phyloP scores from a whole-genome alignment of 2,888 invertebrate genomes.

The Rotaria socialis region DNA sequence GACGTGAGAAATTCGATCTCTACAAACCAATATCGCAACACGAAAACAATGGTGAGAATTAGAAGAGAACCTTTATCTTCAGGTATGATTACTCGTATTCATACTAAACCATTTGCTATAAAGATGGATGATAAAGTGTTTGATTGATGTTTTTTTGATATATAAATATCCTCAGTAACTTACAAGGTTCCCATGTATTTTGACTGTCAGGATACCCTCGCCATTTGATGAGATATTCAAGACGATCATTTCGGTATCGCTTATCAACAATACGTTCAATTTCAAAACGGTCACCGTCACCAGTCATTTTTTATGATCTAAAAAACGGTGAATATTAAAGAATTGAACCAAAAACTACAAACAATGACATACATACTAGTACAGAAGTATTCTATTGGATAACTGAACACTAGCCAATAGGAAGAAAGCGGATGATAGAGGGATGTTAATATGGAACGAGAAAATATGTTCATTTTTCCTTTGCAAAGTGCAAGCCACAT shows the following conservation, averaged over 20 bases:
- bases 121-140: too few relatives aligned
- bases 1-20: too few relatives aligned
- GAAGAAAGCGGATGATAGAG: not conserved
- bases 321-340: not conserved
- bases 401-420: not conserved
- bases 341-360: not conserved
- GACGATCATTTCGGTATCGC: not conserved
- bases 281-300: not conserved
- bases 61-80: too few relatives aligned
- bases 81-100: too few relatives aligned
- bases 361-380: not conserved
- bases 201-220: conserved; percentile 16
- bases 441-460: not conserved
- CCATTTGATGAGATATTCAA: conserved; percentile 30
- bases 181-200: conserved; percentile 36
- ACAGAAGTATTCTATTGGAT: not conserved
- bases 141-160: too few relatives aligned
- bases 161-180: not conserved
- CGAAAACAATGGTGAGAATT: too few relatives aligned
- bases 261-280: conserved; percentile 31
- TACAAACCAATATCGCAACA: too few relatives aligned
- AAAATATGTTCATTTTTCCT: too few relatives aligned
- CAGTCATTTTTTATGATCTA: not conserved
- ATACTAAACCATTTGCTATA: too few relatives aligned
- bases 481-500: too few relatives aligned